These are phyloP conservation scores for Eidolon helvum DNA, from an alignment of 2,113 vertebrate genomes.

Conservation along the genomic window DNA sequence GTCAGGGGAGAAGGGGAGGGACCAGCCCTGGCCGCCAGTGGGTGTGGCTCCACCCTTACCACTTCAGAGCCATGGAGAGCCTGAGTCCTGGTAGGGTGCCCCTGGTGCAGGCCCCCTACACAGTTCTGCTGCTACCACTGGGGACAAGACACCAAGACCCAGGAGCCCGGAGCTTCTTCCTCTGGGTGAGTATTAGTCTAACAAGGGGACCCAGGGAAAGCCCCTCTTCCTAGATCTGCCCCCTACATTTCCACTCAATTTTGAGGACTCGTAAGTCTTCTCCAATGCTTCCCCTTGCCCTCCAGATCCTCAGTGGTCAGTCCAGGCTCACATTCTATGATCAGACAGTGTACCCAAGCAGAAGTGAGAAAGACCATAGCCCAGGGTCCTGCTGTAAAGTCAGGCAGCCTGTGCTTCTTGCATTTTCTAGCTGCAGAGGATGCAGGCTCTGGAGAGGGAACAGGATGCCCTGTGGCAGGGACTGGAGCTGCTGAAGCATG, in stretches of 20 bases:
- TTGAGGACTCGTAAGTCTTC: neutral
- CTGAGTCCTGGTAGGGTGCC: neutral
- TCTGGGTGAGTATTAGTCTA: constrained; percentile 74
- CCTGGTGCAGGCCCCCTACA: constrained; percentile 24
- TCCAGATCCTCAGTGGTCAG: neutral
- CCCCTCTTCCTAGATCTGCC: neutral
- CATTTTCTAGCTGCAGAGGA: constrained; percentile 70
- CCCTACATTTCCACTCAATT: neutral
- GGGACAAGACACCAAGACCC: constrained; percentile 12
- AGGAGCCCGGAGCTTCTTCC: constrained; percentile 68
- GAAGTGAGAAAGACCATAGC: neutral
- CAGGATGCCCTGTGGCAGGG: constrained; percentile 77
- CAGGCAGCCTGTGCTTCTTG: neutral
- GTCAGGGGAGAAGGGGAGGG: neutral
- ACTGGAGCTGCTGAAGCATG: constrained; percentile 70
- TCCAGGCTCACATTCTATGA: neutral
- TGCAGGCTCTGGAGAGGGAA: constrained; percentile 73
- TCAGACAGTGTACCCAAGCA: neutral
- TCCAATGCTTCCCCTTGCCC: neutral
- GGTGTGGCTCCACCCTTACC: neutral
- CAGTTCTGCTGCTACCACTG: constrained; percentile 57
- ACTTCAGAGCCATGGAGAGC: constrained; percentile 50
- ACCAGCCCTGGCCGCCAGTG: neutral
- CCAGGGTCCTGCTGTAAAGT: neutral
- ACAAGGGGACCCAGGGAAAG: neutral